Conservation (phyloP, 2,888 invertebrate genomes). For the Brachynemurus nebulosus region DNA sequence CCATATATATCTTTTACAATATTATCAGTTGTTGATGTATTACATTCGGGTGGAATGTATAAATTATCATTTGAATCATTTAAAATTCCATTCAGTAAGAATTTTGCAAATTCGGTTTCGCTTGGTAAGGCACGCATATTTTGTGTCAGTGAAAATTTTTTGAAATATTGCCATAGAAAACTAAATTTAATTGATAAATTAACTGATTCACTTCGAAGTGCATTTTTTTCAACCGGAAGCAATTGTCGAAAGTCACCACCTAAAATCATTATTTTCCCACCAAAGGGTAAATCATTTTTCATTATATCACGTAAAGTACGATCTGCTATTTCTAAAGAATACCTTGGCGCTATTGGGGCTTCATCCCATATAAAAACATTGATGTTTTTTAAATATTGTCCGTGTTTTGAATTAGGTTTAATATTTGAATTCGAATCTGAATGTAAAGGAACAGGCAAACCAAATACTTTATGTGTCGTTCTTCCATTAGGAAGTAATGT, state of each 20-base stretch:
- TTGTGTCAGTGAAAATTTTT: neutral
- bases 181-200: neutral
- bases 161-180: neutral
- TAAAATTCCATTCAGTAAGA: no score
- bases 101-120: no score
- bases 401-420: conserved; percentile 7
- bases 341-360: conserved; percentile 12
- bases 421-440: conserved; percentile 15
- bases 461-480: conserved; percentile 22
- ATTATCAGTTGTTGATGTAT: no score
- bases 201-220: neutral
- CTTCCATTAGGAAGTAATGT: conserved; percentile 17
- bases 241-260: conserved; percentile 7
- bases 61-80: no score
- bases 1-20: no score
- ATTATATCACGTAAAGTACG: conserved; percentile 9
- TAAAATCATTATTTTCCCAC: conserved; percentile 8
- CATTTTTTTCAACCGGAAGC: neutral
- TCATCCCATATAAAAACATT: conserved; percentile 16
- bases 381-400: conserved; percentile 4
- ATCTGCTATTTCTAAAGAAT: conserved; percentile 11
- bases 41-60: no score
- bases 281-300: conserved; percentile 9
- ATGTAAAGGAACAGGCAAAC: conserved; percentile 14
- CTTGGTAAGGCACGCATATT: no score